Base-by-base conservation (phyloP, 1,140 invertebrate genomes). In the Macrocentrus cingulum region DNA sequence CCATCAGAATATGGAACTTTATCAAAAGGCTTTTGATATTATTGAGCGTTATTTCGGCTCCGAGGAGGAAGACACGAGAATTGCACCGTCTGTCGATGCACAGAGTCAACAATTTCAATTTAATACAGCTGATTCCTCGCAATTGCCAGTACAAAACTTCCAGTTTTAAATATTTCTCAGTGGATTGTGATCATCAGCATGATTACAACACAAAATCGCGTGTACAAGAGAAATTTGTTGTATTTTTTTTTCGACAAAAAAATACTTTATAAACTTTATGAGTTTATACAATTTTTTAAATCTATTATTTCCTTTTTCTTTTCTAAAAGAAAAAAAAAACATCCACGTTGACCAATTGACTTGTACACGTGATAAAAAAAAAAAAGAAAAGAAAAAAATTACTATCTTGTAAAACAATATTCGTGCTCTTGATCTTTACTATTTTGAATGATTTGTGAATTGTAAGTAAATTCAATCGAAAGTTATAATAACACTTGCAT, bases 1-100 rank as follows among this genome's bases (percentile, higher is more conserved):
- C 9, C 95, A 98, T 76, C 93, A 96, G 74, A 98, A 98, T 71
- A 86, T 92, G 71, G 92, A 97, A 48, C 95, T 99, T 56, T 98
- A 98, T 80, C 89, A 97, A 74, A 95, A 97, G 75, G 92, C 95
- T 13, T 96, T 96, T 72, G 91, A 96, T 70, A 94, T 99, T 59
- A 98, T 98, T 66, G 95, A 98, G 75, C 91, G 90, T 75, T 98
- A 92, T 80, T 98, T 98, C 77, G 87, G 91, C 7, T 87, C 88
- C 2, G 93, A 97, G 69, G 91, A 95, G 75, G 95, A 97, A 66
- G 92, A 94, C 69, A 85, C 90, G 22, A 85, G 85, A 44, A 82
- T 94, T 9, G 92, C 90, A 18, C 93, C 94, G 0, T 80, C 83
- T 29, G 87, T 92, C 9, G 89, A 94, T 62, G 83, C 86, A 16